Evolutionary conservation across 64 coral and sea anemone species (phyloP).

Genomic region (Dendronephthya gigantea): DNA sequence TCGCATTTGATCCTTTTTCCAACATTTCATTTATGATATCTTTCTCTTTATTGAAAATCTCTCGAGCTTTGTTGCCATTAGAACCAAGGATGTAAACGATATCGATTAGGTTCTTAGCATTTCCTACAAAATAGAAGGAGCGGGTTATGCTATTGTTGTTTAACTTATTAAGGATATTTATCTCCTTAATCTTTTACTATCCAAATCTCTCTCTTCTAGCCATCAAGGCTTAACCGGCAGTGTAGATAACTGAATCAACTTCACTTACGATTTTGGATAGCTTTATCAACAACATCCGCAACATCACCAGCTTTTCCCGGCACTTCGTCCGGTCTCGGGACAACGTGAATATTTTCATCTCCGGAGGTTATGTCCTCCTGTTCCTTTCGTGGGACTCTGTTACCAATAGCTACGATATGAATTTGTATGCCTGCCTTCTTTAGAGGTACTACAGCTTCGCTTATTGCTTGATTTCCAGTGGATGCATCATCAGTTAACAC

Average conservation of each 20-base stretch:
- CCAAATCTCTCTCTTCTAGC: too few species aligned
- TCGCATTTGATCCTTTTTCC: neutral
- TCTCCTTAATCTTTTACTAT: too few species aligned
- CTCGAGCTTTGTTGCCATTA: neutral
- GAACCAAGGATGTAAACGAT: neutral
- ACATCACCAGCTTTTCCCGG: neutral
- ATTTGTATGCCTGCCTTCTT: constrained; percentile 10
- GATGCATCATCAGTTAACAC: constrained; percentile 35
- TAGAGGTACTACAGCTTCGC: neutral
- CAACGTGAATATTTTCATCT: neutral
- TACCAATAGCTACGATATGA: constrained; percentile 32
- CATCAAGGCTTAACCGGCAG: too few species aligned
- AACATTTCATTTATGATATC: neutral
- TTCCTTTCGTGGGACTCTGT: neutral
- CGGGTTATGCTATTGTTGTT: neutral
- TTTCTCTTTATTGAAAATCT: constrained; percentile 14
- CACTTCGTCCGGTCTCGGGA: neutral
- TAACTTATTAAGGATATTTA: too few species aligned
- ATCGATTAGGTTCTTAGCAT: neutral
- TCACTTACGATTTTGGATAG: constrained; percentile 8
- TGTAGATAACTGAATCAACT: neutral
- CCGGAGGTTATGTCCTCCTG: constrained; percentile 10
- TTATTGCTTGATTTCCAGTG: neutral
- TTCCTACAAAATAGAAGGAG: neutral
- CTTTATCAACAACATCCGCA: neutral